Evolutionary conservation across 2,888 invertebrate species (phyloP).

Genomic region (Sepioteuthis lessoniana): DNA sequence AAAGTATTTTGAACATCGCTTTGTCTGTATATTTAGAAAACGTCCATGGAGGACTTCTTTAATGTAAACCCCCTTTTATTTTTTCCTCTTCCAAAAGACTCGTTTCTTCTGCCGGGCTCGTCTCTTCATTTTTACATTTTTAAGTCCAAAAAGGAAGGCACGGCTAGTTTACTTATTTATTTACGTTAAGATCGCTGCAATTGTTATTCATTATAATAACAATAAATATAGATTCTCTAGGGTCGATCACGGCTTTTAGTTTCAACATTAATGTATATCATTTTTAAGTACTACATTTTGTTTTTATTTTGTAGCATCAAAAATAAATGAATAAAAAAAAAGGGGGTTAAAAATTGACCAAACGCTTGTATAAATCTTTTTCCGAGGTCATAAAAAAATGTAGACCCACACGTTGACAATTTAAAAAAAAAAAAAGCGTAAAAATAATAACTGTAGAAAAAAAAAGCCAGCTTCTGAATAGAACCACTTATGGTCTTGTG

Average conservation of each 20-base stretch:
- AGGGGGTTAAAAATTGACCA: no score
- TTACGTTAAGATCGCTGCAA: no score
- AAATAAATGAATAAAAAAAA: no score
- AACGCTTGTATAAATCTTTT: no score
- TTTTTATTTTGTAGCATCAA: no score
- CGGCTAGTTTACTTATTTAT: neutral
- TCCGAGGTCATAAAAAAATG: neutral
- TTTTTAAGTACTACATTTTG: no score
- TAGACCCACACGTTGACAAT: constrained; percentile 15
- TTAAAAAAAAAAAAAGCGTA: neutral
- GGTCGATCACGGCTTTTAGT: no score
- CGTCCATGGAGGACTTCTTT: neutral
- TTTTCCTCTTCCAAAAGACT: neutral
- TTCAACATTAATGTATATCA: no score
- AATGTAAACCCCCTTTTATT: neutral
- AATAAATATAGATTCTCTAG: no score
- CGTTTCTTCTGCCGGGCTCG: neutral
- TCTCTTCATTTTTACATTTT: neutral
- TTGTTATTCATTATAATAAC: no score
- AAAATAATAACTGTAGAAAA: neutral
- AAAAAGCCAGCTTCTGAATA: constrained; percentile 8
- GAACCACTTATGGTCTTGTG: neutral
- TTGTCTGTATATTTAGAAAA: neutral
- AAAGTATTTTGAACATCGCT: no score
- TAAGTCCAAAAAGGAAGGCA: neutral